Percentiles rank a stretch among this genome's conserved stretches.
Conservation (phyloP, 2,797 vertebrate species). For the Smutsia temminckii region DNA sequence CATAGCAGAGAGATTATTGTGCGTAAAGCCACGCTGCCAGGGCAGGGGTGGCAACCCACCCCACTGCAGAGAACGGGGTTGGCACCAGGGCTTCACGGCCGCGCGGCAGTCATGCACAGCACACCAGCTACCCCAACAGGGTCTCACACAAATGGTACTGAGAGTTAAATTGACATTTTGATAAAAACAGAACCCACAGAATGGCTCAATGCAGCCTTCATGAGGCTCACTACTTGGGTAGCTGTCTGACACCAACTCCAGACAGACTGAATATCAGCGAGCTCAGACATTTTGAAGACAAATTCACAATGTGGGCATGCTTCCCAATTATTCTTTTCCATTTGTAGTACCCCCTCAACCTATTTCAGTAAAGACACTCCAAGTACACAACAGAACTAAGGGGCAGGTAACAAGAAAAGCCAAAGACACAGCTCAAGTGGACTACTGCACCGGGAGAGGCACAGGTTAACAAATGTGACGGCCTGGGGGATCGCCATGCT, state of each 20-base stretch:
- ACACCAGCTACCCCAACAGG: not conserved
- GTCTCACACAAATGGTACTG: not conserved
- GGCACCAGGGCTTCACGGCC: not conserved
- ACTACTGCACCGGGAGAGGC: not conserved
- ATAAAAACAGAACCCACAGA: not conserved
- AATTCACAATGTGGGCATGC: not conserved
- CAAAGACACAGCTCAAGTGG: not conserved
- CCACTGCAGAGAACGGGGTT: not conserved
- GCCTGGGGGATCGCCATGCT: not conserved
- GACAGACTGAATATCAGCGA: not conserved
- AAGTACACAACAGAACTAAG: not conserved
- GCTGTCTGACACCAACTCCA: not conserved
- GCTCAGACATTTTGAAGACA: not conserved
- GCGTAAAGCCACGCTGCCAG: not conserved
- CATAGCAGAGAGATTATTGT: not conserved
- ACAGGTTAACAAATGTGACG: not conserved
- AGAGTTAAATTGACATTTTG: conserved; percentile 29
- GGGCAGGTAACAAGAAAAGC: not conserved
- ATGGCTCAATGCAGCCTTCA: not conserved
- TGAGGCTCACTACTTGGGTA: not conserved
- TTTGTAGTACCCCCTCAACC: not conserved
- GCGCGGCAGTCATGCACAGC: not conserved
- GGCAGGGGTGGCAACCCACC: not conserved
- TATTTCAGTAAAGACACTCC: not conserved
- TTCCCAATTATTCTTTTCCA: not conserved